These are phyloP conservation scores for Pogonophryne albipinna DNA, from an alignment of 2,797 vertebrate genomes.

Conservation along the genomic window DNA sequence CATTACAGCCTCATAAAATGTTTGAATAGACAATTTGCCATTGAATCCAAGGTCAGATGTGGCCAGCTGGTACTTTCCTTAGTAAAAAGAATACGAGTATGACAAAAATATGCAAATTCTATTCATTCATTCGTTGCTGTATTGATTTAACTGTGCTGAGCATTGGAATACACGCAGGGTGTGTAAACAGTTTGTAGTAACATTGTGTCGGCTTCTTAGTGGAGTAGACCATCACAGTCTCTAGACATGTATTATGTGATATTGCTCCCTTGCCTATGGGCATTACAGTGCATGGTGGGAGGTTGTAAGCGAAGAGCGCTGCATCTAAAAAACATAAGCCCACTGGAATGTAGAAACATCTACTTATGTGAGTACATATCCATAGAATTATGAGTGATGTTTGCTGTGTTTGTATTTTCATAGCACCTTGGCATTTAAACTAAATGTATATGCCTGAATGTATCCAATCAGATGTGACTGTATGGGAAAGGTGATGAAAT, in stretches of 20 bases:
- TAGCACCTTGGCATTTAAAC: conserved; percentile 50
- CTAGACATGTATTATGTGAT: conserved; percentile 62
- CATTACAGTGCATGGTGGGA: conserved; percentile 59
- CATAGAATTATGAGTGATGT: conserved; percentile 49
- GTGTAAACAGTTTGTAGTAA: conserved; percentile 31
- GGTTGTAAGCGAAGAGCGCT: conserved; percentile 58
- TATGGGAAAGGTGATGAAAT: conserved; percentile 56
- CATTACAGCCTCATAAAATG: conserved; percentile 31
- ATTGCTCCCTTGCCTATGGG: conserved; percentile 66
- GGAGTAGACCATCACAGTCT: conserved; percentile 48
- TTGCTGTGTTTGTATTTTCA: conserved; percentile 44
- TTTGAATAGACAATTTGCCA: conserved; percentile 34
- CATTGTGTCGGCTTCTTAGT: conserved; percentile 29
- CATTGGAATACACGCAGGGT: conserved; percentile 28
- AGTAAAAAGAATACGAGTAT: conserved; percentile 19
- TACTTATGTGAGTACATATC: conserved; percentile 18
- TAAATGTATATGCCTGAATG: conserved; percentile 49
- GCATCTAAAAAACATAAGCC: conserved; percentile 51
- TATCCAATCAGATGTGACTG: conserved; percentile 50
- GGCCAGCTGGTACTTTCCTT: conserved; percentile 20
- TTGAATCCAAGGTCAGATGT: conserved; percentile 56
- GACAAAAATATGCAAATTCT: conserved; percentile 32
- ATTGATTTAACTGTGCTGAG: conserved; percentile 32
- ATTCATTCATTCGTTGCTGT: conserved; percentile 30
- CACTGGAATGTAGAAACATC: conserved; percentile 46